Conservation (phyloP, 2,797 vertebrate species). For the Bufotes viridis region DNA sequence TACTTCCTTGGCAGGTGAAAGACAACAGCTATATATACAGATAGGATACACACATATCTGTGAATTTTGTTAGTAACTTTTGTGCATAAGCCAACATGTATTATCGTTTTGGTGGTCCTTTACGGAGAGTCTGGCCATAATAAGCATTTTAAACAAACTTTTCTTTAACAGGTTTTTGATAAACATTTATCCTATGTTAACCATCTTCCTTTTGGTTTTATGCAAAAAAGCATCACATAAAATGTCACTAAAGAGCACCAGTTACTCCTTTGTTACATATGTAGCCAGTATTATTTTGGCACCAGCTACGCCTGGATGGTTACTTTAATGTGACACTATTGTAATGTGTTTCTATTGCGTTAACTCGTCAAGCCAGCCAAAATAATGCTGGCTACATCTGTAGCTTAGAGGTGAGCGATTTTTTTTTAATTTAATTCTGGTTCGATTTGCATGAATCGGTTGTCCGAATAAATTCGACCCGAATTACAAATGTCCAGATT, state of each 20-base stretch:
- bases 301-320: too few species aligned
- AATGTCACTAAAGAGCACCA: background rate
- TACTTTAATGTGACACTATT: too few species aligned
- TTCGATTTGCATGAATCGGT: too few species aligned
- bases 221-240: background rate
- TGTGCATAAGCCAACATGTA: background rate
- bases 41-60: background rate
- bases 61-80: slow-evolving; percentile 18
- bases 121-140: background rate
- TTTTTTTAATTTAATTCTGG: too few species aligned
- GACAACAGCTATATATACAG: background rate
- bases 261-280: background rate
- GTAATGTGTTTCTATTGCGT: too few species aligned
- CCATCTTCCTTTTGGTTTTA: background rate
- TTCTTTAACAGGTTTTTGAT: slow-evolving; percentile 3
- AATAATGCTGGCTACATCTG: too few species aligned
- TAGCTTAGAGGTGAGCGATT: too few species aligned
- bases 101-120: background rate
- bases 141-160: background rate
- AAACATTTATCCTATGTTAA: background rate
- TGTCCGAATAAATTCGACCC: too few species aligned
- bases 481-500: too few species aligned
- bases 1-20: background rate
- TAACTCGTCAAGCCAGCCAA: too few species aligned
- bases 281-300: too few species aligned